These are phyloP conservation scores for Momotus momota DNA, from an alignment of 2,797 vertebrate genomes.

Conservation along the genomic window DNA sequence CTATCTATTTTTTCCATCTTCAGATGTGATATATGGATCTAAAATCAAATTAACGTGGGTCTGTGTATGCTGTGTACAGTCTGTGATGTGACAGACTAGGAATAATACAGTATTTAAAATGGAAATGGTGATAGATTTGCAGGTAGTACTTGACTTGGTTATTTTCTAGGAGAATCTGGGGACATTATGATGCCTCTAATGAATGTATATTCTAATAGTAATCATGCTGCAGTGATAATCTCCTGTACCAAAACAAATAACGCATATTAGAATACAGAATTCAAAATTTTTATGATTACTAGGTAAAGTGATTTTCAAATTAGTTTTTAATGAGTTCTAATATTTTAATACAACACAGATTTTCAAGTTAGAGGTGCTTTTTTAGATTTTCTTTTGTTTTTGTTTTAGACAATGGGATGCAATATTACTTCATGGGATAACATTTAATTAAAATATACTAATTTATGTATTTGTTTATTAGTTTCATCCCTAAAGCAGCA, in stretches of 20 bases:
- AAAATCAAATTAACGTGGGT: not conserved
- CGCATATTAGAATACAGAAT: slow-evolving; percentile 32
- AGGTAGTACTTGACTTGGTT: not conserved
- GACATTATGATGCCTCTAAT: not conserved
- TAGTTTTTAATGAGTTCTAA: slow-evolving; percentile 82
- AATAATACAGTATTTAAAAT: not conserved
- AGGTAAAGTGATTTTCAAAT: slow-evolving; percentile 78
- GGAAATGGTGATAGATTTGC: not conserved
- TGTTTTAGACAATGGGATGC: slow-evolving; percentile 74
- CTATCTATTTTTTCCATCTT: not conserved
- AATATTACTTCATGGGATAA: slow-evolving; percentile 79
- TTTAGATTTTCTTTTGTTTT: slow-evolving; percentile 29
- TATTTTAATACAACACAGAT: slow-evolving; percentile 77
- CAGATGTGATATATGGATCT: not conserved
- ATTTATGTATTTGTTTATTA: slow-evolving; percentile 86
- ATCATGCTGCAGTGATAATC: not conserved
- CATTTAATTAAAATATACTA: slow-evolving; percentile 85
- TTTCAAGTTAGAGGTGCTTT: slow-evolving; percentile 72
- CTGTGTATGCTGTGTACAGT: not conserved
- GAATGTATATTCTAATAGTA: not conserved
- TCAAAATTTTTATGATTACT: slow-evolving; percentile 57
- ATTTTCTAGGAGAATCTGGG: not conserved
- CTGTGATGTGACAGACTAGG: not conserved
- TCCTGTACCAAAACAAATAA: slow-evolving; percentile 47
- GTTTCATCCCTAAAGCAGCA: slow-evolving; percentile 83